Conservation (phyloP, 1,140 invertebrate genomes). For the Megathymus violae region DNA sequence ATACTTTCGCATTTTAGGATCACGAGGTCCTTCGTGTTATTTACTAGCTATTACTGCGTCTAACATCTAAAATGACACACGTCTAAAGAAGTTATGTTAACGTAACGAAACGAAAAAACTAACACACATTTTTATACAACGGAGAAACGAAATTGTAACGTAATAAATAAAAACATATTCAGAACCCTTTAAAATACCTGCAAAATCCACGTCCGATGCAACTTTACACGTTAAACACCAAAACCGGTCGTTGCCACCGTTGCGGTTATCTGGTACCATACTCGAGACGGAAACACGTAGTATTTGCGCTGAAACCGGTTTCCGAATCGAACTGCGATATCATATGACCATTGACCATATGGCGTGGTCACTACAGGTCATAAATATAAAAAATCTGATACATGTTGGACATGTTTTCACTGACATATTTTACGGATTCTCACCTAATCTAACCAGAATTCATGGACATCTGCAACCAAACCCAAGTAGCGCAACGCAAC, state of each 20-base stretch:
- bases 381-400: not conserved
- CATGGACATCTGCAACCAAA: no score
- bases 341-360: conserved; percentile 3
- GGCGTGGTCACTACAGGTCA: not conserved
- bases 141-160: no score
- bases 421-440: not conserved
- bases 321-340: not conserved
- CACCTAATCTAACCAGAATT: no score
- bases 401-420: not conserved
- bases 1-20: no score
- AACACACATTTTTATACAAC: no score
- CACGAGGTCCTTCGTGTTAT: no score
- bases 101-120: no score
- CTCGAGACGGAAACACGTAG: conserved; percentile 19
- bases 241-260: conserved; percentile 7
- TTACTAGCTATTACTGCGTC: no score
- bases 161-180: conserved; percentile 4
- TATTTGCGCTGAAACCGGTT: conserved; percentile 3
- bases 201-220: not conserved
- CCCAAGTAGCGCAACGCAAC: no score
- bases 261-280: not conserved
- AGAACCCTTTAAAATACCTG: not conserved
- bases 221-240: conserved; percentile 5
- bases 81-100: no score
- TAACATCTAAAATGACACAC: no score